phyloP scores from a whole-genome alignment of 2,797 vertebrate genomes.

The Hipposideros larvatus region DNA sequence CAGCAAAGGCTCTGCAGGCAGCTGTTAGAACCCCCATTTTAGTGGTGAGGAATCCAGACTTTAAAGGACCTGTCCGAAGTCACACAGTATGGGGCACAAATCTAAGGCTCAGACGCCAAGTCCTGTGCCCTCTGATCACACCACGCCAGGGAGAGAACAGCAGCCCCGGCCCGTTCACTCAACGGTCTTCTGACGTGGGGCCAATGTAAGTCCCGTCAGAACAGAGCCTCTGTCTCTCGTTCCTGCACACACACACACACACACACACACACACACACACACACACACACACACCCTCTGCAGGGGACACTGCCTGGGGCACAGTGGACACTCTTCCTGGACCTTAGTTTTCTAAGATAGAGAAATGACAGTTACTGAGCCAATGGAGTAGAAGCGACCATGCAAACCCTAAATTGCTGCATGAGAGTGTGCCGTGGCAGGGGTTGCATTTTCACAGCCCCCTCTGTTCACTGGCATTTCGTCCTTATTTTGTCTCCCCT shows the following conservation, averaged over 20 bases:
- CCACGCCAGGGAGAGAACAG: fast-evolving
- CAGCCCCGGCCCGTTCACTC: background rate
- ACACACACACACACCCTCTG: too few relatives aligned
- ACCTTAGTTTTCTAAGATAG: background rate
- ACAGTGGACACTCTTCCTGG: background rate
- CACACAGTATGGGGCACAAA: background rate
- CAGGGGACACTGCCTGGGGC: background rate
- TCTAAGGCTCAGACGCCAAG: background rate
- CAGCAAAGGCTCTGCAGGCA: background rate
- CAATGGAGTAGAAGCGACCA: background rate
- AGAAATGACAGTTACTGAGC: background rate
- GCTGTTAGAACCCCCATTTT: too few relatives aligned
- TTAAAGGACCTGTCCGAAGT: background rate
- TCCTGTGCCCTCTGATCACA: background rate
- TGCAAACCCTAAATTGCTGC: background rate
- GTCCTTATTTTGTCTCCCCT: background rate
- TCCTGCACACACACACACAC: fast-evolving
- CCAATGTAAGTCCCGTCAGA: background rate
- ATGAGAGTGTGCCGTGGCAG: fast-evolving
- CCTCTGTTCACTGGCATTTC: background rate
- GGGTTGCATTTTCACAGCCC: background rate
- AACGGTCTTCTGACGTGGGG: background rate
- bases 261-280: too few relatives aligned
- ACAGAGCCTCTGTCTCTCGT: background rate
- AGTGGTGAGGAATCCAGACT: background rate